Percentiles rank a stretch among this genome's conserved stretches.
phyloP scores from a whole-genome alignment of 2,888 invertebrate species.

The Chalcosyrphus nemorum region DNA sequence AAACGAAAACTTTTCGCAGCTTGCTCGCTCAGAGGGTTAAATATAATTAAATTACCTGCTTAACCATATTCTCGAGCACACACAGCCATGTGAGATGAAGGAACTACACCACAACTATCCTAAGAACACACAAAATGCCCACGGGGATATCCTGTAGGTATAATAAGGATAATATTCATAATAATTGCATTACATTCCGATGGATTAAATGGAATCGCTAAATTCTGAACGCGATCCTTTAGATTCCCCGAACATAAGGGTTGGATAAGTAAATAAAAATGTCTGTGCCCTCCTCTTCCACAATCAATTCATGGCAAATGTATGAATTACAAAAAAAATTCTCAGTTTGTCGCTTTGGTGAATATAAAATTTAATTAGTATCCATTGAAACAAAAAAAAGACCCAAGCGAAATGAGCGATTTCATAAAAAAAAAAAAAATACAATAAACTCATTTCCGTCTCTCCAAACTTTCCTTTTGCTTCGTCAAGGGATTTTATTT shows the following conservation, averaged over 20 bases:
- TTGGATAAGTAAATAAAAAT: slow-evolving; percentile 12
- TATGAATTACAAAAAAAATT: neutral
- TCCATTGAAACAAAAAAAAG: slow-evolving; percentile 18
- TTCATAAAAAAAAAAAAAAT: slow-evolving; percentile 38
- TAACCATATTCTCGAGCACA: slow-evolving; percentile 1
- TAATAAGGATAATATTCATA: slow-evolving; percentile 61
- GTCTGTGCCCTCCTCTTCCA: neutral
- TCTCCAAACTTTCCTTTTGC: slow-evolving; percentile 10
- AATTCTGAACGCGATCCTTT: slow-evolving; percentile 22
- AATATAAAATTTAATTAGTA: slow-evolving; percentile 50
- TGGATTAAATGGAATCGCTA: slow-evolving; percentile 41
- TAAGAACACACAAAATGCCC: slow-evolving; percentile 33
- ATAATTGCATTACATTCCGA: slow-evolving; percentile 49
- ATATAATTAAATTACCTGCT: slow-evolving; percentile 67
- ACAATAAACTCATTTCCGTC: slow-evolving; percentile 46
- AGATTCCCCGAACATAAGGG: neutral
- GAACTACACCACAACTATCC: slow-evolving; percentile 29
- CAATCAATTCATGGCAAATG: neutral
- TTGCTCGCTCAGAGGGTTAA: slow-evolving; percentile 18
- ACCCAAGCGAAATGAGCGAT: slow-evolving; percentile 15
- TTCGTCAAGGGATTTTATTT: slow-evolving; percentile 61
- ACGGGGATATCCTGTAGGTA: slow-evolving; percentile 31
- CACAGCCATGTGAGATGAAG: neutral
- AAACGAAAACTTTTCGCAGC: slow-evolving; percentile 47
- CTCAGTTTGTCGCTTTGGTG: slow-evolving; percentile 34